Conservation (phyloP, 2,797 vertebrate species). For the Carcharodon carcharias region DNA sequence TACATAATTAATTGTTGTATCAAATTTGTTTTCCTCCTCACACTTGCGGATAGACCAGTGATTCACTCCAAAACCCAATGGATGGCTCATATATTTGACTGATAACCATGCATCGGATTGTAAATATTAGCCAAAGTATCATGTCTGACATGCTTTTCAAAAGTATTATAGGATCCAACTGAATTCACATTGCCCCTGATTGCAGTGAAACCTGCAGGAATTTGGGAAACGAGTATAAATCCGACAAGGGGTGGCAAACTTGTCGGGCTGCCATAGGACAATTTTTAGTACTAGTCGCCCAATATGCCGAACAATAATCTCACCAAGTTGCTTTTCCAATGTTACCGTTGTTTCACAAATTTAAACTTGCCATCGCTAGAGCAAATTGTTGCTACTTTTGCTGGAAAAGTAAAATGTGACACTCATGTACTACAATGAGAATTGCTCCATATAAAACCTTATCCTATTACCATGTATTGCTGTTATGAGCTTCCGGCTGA, state of each 20-base stretch:
- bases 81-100: not conserved
- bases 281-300: not conserved
- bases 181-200: conserved; percentile 1
- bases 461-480: not conserved
- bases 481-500: not conserved
- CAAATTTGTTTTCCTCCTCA: not conserved
- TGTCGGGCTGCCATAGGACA: not conserved
- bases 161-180: not conserved
- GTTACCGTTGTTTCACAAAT: not conserved
- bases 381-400: not conserved
- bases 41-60: not conserved
- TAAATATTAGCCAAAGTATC: not conserved
- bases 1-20: not conserved
- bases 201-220: not conserved
- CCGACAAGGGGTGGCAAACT: not conserved
- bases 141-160: not conserved
- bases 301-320: not conserved
- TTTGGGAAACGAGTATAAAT: not conserved
- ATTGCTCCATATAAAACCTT: not conserved
- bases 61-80: not conserved
- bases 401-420: not conserved
- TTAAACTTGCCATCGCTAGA: not conserved
- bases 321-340: not conserved
- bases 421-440: not conserved
- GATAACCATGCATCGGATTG: not conserved